These are phyloP conservation scores for Sturnus vulgaris DNA, from an alignment of 2,113 vertebrate species.

Conservation along the genomic window DNA sequence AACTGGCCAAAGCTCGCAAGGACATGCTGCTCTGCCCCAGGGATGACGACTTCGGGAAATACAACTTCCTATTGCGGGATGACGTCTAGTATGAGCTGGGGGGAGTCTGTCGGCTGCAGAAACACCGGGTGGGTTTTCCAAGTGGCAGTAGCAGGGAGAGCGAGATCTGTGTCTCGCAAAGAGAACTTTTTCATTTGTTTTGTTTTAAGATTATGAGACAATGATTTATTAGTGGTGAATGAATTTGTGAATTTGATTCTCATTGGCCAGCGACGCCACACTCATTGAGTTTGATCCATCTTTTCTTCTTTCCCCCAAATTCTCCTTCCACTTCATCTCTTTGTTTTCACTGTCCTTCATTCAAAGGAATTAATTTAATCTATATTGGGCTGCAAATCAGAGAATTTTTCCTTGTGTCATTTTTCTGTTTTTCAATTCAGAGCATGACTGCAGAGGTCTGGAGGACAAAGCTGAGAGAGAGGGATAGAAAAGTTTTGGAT, in stretches of 20 bases:
- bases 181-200: slow-evolving; percentile 43
- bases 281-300: slow-evolving; percentile 5
- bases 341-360: not conserved
- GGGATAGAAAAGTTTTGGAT: not conserved
- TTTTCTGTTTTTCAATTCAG: not conserved
- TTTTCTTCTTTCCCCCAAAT: not conserved
- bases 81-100: slow-evolving; percentile 1
- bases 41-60: slow-evolving; percentile 92
- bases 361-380: not conserved
- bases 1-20: slow-evolving; percentile 86
- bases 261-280: not conserved
- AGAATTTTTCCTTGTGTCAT: not conserved
- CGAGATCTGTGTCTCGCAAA: not conserved
- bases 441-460: not conserved
- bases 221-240: slow-evolving; percentile 56
- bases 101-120: not conserved
- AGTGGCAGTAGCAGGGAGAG: slow-evolving; percentile 28
- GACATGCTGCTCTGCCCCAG: slow-evolving; percentile 89
- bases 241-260: slow-evolving; percentile 53
- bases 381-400: not conserved
- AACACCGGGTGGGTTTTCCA: not conserved
- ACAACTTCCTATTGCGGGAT: slow-evolving; percentile 89
- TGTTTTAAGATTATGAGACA: slow-evolving; percentile 40
- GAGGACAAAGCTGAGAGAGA: not conserved
- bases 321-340: not conserved